A percentile compares a stretch with the other conserved stretches of the same genome.
Evolutionary conservation across 2,888 invertebrate species (phyloP).

Genomic region (Melanchra persicariae): DNA sequence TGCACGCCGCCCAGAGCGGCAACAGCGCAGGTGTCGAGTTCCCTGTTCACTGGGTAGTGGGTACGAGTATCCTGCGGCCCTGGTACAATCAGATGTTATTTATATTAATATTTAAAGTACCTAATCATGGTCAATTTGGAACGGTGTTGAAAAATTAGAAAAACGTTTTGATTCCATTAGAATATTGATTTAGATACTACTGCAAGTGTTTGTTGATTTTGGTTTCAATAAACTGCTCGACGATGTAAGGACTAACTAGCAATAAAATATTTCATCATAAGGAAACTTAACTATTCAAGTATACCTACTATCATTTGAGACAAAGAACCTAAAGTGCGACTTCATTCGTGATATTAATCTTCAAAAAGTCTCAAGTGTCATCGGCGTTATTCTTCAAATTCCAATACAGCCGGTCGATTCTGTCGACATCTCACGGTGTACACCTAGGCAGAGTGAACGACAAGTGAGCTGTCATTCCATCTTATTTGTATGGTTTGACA

Average conservation of each 20-base stretch:
- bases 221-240: not conserved
- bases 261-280: not conserved
- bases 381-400: no score
- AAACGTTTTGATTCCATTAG: not conserved
- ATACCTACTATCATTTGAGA: not conserved
- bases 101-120: conserved; percentile 30
- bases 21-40: conserved; percentile 67
- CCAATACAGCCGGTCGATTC: no score
- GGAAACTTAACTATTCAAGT: not conserved
- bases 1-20: conserved; percentile 66
- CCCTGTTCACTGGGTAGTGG: conserved; percentile 40
- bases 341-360: no score
- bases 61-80: conserved; percentile 32
- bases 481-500: no score
- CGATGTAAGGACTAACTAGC: not conserved
- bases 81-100: conserved; percentile 26
- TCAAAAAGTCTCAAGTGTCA: no score
- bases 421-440: no score
- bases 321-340: not conserved
- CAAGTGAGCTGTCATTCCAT: no score
- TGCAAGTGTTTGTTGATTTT: not conserved
- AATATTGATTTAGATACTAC: not conserved
- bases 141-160: not conserved
- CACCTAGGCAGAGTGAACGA: no score
- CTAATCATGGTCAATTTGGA: conserved; percentile 6